phyloP scores from a whole-genome alignment of 2,888 invertebrate genomes.

The Mallateleia sp. region DNA sequence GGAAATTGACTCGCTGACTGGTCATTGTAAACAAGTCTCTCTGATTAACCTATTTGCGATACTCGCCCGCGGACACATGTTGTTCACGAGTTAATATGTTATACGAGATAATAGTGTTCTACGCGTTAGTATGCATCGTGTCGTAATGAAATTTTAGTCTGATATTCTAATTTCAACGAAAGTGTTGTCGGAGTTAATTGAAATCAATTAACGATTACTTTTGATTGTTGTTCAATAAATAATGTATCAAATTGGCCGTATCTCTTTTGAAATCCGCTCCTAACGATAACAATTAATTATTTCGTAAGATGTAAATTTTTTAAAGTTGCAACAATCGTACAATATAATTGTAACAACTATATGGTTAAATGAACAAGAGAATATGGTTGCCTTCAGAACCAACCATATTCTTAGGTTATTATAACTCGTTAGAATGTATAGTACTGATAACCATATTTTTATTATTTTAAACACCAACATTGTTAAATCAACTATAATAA shows the following conservation, averaged over 20 bases:
- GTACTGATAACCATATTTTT: no score
- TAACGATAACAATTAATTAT: no score
- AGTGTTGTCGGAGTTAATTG: constrained; percentile 41
- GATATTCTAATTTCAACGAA: constrained; percentile 62
- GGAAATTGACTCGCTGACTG: constrained; percentile 69
- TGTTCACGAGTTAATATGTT: constrained; percentile 48
- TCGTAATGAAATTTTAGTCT: constrained; percentile 30
- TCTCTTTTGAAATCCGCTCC: no score
- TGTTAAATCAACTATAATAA: no score
- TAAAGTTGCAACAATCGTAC: no score
- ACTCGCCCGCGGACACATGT: constrained; percentile 51
- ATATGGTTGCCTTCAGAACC: no score
- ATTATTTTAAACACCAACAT: no score
- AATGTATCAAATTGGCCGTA: constrained; percentile 28
- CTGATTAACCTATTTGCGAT: constrained; percentile 72
- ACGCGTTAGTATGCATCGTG: constrained; percentile 3
- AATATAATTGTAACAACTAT: no score
- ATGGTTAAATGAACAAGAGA: no score
- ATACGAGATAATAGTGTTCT: constrained; percentile 31
- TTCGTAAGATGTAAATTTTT: no score
- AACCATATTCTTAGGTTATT: no score
- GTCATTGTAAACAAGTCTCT: constrained; percentile 70
- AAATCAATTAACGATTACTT: constrained; percentile 47
- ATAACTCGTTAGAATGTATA: no score
- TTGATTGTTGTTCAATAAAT: constrained; percentile 19